phyloP scores from a whole-genome alignment of 2,888 invertebrate species.

The Acanthosepion esculentum region DNA sequence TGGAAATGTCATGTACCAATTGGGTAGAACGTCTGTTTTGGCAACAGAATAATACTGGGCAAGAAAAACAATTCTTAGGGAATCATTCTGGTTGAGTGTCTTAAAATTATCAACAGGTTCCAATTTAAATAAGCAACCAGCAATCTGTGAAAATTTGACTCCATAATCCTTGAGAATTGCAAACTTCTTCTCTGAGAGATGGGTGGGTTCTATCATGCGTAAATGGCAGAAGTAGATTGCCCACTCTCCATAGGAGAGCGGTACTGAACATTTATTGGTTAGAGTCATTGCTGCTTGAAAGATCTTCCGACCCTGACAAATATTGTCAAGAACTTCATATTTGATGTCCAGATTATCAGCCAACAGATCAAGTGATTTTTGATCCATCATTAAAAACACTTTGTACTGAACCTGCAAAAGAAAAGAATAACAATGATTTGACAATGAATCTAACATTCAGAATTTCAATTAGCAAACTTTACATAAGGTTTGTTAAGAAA shows the following conservation, averaged over 20 bases:
- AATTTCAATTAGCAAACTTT: too few species aligned
- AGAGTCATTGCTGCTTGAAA: slow-evolving; percentile 61
- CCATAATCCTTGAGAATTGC: slow-evolving; percentile 57
- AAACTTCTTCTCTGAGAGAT: slow-evolving; percentile 57
- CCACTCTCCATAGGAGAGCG: slow-evolving; percentile 59
- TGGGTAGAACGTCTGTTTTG: slow-evolving; percentile 66
- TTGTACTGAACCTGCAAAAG: background rate
- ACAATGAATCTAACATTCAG: too few species aligned
- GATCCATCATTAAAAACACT: slow-evolving; percentile 56
- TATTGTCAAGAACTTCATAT: slow-evolving; percentile 64
- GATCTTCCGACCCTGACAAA: slow-evolving; percentile 62
- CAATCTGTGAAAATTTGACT: slow-evolving; percentile 63
- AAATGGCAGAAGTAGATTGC: slow-evolving; percentile 67
- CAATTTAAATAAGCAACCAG: slow-evolving; percentile 66
- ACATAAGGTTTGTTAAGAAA: too few species aligned
- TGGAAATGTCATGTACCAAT: slow-evolving; percentile 65
- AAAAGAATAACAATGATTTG: background rate
- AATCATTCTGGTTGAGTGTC: slow-evolving; percentile 60
- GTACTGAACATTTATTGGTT: slow-evolving; percentile 58
- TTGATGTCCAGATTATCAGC: slow-evolving; percentile 58
- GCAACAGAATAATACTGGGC: slow-evolving; percentile 67
- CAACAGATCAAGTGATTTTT: slow-evolving; percentile 57
- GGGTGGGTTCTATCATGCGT: slow-evolving; percentile 67
- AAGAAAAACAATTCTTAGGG: slow-evolving; percentile 59
- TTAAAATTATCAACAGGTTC: slow-evolving; percentile 62